Evolutionary conservation across 2,888 invertebrate genomes (phyloP), one percentile per base, ranked within the genome.

Genomic region (Lysandra bellargus): DNA sequence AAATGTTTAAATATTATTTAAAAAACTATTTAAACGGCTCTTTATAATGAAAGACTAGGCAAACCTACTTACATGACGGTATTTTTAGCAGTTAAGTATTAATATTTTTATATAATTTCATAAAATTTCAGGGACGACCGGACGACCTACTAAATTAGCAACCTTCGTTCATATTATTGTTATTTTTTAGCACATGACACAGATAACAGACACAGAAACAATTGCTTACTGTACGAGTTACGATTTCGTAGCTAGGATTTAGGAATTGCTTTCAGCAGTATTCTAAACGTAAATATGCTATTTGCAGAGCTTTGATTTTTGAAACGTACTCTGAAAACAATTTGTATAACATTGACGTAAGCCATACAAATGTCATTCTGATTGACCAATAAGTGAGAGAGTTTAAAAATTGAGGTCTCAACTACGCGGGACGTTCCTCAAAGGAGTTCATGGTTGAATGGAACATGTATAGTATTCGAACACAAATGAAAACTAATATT

Each of bases 361-460:
- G 74, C 73, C 86, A 90, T 90, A 90, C 89, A 91, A 91, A 92
- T 91, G 92, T 90, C 91, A 91, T 87, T 88, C 87, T 88, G 90
- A 93, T 93, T 93, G 92, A 90, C 92, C 93, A 93, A 94, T 89
- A 92, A 93, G 90, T 90, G 90, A 92, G 90, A 92, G 92, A 92
- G 91, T 88, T 90, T 90, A 93, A 93, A 93, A 92, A 93, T 92
- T 93, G 92, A 93, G 93, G 94, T 93, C 93, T 93, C 88, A 88
- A 87, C 91, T 84, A 85, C 84, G 92, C 92, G 91, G 92, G 93
- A 92, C 91, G 92, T 88, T 92, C 91, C 91, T 92, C 93, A 87
- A 92, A 93, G 92, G 91, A 92, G 93, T 93, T 94, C 93, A 94
- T 93, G 93, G 93, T 94, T 94, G 93, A 92, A 92, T 91, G 90